Percentiles rank a stretch among this genome's conserved stretches.
Conservation (phyloP, 2,888 invertebrate species). For the Brachycybe producta region DNA sequence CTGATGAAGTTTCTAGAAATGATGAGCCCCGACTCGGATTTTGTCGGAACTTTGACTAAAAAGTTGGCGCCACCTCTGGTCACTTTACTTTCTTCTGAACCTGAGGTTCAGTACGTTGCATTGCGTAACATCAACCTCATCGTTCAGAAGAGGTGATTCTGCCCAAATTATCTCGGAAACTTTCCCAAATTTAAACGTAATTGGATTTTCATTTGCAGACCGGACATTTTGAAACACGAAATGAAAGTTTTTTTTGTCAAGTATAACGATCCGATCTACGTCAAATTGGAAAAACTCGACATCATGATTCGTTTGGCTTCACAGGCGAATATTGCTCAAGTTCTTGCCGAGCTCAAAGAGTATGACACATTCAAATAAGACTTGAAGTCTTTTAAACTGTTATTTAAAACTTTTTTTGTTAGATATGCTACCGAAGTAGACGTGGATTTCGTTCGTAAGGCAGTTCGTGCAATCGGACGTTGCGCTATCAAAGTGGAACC, state of each 20-base stretch:
- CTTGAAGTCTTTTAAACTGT: constrained; percentile 8
- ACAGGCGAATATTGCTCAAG: constrained; percentile 95
- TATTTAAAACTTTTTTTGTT: constrained; percentile 22
- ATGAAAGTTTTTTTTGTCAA: constrained; percentile 99
- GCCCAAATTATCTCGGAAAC: not conserved
- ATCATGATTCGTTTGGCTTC: constrained; percentile 98
- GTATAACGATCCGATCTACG: constrained; percentile 99
- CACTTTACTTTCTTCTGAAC: constrained; percentile 91
- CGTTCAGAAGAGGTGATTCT: constrained; percentile 66
- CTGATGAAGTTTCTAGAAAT: constrained; percentile 98
- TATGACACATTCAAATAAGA: constrained; percentile 25
- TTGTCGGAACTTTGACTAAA: constrained; percentile 82
- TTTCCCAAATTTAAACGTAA: not conserved
- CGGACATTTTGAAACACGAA: constrained; percentile 96
- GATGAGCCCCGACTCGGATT: constrained; percentile 83
- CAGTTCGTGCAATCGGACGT: constrained; percentile 93
- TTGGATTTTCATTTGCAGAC: constrained; percentile 39
- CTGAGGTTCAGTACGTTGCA: constrained; percentile 98
- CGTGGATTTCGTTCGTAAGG: constrained; percentile 98
- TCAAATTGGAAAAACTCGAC: constrained; percentile 94
- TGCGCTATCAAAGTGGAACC: constrained; percentile 98
- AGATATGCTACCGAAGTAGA: constrained; percentile 94
- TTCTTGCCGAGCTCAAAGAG: constrained; percentile 93
- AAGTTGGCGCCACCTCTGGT: constrained; percentile 98
- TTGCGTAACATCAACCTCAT: constrained; percentile 96